Evolutionary conservation across 2,797 vertebrate genomes (phyloP).

Genomic region (Anabas testudineus): DNA sequence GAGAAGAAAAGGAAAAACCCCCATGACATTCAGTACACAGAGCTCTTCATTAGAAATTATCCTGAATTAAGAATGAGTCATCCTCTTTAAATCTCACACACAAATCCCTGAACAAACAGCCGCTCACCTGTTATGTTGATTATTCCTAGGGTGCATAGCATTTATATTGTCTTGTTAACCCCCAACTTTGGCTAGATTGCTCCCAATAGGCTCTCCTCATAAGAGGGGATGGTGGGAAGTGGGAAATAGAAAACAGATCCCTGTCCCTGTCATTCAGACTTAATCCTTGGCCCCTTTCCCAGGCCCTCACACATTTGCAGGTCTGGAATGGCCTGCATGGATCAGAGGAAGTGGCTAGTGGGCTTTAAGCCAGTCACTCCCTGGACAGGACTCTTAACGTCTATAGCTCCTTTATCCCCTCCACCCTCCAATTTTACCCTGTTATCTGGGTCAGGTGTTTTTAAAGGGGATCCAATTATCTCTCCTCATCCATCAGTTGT

Average conservation of each 20-base stretch:
- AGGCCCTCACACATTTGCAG: constrained; percentile 67
- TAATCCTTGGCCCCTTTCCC: constrained; percentile 74
- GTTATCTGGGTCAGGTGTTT: constrained; percentile 45
- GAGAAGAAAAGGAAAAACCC: constrained; percentile 48
- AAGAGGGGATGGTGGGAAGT: constrained; percentile 16
- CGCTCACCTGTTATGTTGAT: constrained; percentile 47
- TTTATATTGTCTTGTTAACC: constrained; percentile 56
- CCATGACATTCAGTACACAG: constrained; percentile 2
- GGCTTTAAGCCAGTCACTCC: constrained; percentile 62
- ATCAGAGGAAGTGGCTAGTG: constrained; percentile 70
- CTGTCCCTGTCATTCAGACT: constrained; percentile 77
- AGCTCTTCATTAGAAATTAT: neutral
- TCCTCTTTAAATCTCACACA: constrained; percentile 22
- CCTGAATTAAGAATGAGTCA: constrained; percentile 5
- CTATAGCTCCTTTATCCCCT: constrained; percentile 56
- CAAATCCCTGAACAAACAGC: constrained; percentile 44
- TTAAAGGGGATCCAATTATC: constrained; percentile 56
- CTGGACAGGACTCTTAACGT: constrained; percentile 43
- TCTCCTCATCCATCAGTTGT: constrained; percentile 42
- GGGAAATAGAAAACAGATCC: constrained; percentile 49
- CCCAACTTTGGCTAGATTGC: constrained; percentile 34
- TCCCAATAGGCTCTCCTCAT: constrained; percentile 15
- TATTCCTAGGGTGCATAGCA: constrained; percentile 52
- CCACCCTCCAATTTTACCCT: constrained; percentile 27
- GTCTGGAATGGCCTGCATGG: constrained; percentile 58